Evolutionary conservation across 2,113 vertebrate genomes (phyloP), one percentile per base, ranked within the genome.

Genomic region (Stomatorhinus ivindoensis): DNA sequence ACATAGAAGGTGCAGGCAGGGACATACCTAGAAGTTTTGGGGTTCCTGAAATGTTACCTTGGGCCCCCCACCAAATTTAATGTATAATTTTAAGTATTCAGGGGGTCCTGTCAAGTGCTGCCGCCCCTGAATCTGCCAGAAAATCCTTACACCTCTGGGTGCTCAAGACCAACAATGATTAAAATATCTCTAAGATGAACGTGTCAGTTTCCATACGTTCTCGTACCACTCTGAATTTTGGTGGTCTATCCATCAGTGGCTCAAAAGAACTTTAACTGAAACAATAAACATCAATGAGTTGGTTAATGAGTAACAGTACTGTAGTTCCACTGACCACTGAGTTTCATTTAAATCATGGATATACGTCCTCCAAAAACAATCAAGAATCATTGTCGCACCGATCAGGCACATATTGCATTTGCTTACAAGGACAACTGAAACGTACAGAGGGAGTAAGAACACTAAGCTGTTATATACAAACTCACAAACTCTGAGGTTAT

Each of bases 381-480:
- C 39, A 42, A 19, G 24, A 55, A 53, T 76, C 73, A 46, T 55
- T 35, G n/a, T 88, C 46, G 48, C 80, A 73, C 73, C 69, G 35
- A 42, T n/a, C 35, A 61, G 87, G 80, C 58, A 35, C 88, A 65
- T 86, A 61, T 87, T 10, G 85, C 21, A 86, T 55, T 89, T 88
- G 21, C 39, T 87, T 61, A 58, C 42, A 88, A 47, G 17, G 44
- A 46, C 24, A 47, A 42, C 8, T 11, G 69, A 87, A 44, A 50
- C 31, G 58, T 61, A 65, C 87, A 44, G 58, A 73, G 48, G 15
- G 51, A 76, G 31, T 31, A 88, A 89, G 87, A 50, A 88, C 88
- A 76, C 90, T 15, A 86, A 89, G 86, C 44, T 65, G 55, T 88
- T 83, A 88, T 90, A 88, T 84, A 86, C 87, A 89, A 80, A 87